Evolutionary conservation across 2,888 invertebrate species (phyloP), one percentile per base, ranked within the genome.

Genomic region (Pterobdella sp.): DNA sequence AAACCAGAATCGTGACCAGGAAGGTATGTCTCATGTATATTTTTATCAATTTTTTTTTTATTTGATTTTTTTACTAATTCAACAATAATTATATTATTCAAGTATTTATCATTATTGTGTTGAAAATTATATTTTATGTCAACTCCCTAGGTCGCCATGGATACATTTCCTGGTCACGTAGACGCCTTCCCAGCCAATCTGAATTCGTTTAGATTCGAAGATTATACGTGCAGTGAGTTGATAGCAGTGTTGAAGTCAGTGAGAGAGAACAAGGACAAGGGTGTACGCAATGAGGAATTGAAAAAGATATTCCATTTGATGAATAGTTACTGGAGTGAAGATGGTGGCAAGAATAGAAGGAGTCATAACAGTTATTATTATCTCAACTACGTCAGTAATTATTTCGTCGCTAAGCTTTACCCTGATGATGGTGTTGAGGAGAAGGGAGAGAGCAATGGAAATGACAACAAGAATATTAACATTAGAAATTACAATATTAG

Each of bases 221-320:
- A 82, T 75, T 80, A 72, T 66, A 72, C 75, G 60, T 80, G 81
- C 76, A 76, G 77, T 42, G 81, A 82, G 75, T 77, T 82, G 35
- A 74, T 76, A 26, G 75, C 75, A n/a, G 60, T 22, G 60, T 56
- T n/a, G 7, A 56, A 56, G n/a, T 3, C 18, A 26, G 60, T 14
- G 60, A 26, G 60, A 56, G 3, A n/a, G 14, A 56, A 56, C 10
- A 26, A 56, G n/a, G 7, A 42, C 10, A 42, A 42, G 42, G 18
- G 18, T 7, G 42, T 14, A 18, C 7, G 42, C 10, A 42, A 42
- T 7, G 42, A 42, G 42, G 42, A 42, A 18, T 7, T 7, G 42
- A 42, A 42, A 18, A 18, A 42, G 42, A 42, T 7, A 42, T n/a
- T n/a, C n/a, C n/a, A n/a, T n/a, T n/a, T n/a, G n/a, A n/a, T n/a